A percentile compares a stretch with the other conserved stretches of the same genome.
These are phyloP conservation scores for Pelecanus crispus DNA, from an alignment of 2,113 vertebrate genomes.

Conservation along the genomic window DNA sequence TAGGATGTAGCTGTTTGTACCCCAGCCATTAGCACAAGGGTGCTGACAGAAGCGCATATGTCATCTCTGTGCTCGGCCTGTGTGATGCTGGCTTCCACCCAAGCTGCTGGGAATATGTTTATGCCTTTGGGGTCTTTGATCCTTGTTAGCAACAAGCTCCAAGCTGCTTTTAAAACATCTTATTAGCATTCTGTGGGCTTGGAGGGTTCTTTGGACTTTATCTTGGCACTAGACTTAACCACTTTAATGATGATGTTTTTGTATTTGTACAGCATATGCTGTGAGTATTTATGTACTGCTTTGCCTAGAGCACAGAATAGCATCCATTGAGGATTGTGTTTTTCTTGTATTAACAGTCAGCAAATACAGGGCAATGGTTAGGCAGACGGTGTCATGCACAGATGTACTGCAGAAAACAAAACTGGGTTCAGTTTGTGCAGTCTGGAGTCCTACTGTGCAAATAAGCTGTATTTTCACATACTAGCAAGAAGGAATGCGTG, in stretches of 20 bases:
- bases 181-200: neutral
- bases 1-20: fast-evolving
- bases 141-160: neutral
- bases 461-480: neutral
- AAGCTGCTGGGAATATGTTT: neutral
- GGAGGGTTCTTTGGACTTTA: neutral
- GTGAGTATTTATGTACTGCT: neutral
- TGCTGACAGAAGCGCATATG: neutral
- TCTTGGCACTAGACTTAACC: neutral
- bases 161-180: neutral
- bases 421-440: neutral
- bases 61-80: fast-evolving
- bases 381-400: neutral
- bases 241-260: neutral
- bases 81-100: neutral
- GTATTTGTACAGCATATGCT: neutral
- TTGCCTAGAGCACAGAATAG: neutral
- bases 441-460: neutral
- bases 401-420: neutral
- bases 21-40: neutral
- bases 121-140: neutral
- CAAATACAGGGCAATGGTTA: neutral
- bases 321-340: neutral
- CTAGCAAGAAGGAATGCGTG: neutral
- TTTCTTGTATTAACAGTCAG: neutral